phyloP scores from a whole-genome alignment of 2,888 invertebrate species.

The Cryptocephalus moraei region DNA sequence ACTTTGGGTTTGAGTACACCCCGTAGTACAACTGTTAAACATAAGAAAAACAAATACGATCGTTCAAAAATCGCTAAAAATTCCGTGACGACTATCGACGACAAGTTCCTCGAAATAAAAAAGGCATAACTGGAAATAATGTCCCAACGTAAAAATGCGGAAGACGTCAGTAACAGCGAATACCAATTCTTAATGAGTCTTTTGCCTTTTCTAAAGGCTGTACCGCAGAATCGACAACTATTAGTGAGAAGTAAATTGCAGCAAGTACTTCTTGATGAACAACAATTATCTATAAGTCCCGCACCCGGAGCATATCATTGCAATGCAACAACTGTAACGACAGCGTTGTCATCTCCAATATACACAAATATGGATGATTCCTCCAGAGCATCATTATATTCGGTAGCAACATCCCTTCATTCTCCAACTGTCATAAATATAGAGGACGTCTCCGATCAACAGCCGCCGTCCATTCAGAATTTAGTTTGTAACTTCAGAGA shows the following conservation, averaged over 20 bases:
- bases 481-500: neutral
- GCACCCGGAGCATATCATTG: neutral
- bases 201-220: conserved; percentile 6
- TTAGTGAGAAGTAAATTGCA: conserved; percentile 9
- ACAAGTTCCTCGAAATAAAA: conserved; percentile 6
- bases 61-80: conserved; percentile 1
- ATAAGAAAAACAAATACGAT: neutral
- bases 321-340: neutral
- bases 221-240: no score
- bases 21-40: neutral
- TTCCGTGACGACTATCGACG: conserved; percentile 1
- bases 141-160: neutral
- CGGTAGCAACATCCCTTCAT: neutral
- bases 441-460: no score
- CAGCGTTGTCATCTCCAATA: neutral
- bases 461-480: conserved; percentile 1
- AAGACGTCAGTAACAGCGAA: conserved; percentile 2
- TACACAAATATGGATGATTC: neutral
- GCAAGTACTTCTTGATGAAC: conserved; percentile 10
- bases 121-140: conserved; percentile 4
- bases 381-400: conserved; percentile 1
- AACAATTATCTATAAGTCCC: conserved; percentile 1
- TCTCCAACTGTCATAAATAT: neutral
- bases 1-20: conserved; percentile 2
- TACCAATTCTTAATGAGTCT: conserved; percentile 9